These are phyloP conservation scores for Argyresthia albistria DNA, from an alignment of 2,888 invertebrate genomes.

Conservation along the genomic window DNA sequence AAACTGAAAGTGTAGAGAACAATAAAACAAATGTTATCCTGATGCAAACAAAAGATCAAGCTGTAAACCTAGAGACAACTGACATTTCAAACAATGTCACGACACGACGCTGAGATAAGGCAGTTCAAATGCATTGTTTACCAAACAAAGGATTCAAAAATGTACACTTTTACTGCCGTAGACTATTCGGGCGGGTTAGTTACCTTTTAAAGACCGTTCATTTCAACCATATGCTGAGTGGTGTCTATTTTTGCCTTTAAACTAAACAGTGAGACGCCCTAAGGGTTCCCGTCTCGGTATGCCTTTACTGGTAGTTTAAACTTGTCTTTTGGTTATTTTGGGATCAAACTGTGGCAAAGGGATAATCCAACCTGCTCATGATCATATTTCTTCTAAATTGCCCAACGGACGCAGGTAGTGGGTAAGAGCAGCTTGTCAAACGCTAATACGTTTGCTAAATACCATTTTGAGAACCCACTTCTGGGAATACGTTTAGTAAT, in stretches of 20 bases:
- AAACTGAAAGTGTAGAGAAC: background rate
- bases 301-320: slow-evolving; percentile 25
- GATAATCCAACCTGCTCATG: slow-evolving; percentile 17
- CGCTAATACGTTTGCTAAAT: background rate
- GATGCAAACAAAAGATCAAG: slow-evolving; percentile 10
- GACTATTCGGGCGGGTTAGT: slow-evolving; percentile 19
- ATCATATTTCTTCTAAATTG: background rate
- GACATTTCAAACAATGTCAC: slow-evolving; percentile 28
- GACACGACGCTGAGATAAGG: slow-evolving; percentile 8
- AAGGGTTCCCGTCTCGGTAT: slow-evolving; percentile 43
- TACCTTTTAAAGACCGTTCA: slow-evolving; percentile 14
- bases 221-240: slow-evolving; percentile 29
- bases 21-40: background rate
- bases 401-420: background rate
- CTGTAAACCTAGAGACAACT: slow-evolving; percentile 6
- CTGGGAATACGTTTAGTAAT: background rate
- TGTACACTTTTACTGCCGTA: slow-evolving; percentile 10
- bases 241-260: slow-evolving; percentile 49
- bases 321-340: slow-evolving; percentile 48
- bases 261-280: slow-evolving; percentile 45
- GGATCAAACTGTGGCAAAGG: slow-evolving; percentile 23
- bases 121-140: slow-evolving; percentile 52
- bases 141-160: slow-evolving; percentile 38
- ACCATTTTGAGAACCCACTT: background rate
- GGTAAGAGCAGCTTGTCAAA: background rate